Conservation (phyloP, 2,113 vertebrate genomes). For the Narcine bancroftii region DNA sequence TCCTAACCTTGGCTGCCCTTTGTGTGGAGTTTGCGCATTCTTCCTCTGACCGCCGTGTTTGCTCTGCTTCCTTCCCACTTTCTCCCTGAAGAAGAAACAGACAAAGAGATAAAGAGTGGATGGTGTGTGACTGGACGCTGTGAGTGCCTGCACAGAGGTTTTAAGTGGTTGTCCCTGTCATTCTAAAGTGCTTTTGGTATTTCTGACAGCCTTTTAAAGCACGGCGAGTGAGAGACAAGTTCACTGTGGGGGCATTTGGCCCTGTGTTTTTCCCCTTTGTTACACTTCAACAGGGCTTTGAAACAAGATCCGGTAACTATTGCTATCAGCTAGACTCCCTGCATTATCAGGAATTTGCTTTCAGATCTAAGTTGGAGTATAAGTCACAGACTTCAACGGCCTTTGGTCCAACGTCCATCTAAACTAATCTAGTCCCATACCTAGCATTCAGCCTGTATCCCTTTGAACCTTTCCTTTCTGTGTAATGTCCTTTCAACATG, state of each 20-base stretch:
- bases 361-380: background rate
- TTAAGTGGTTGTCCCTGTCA: background rate
- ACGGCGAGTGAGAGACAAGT: background rate
- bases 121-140: background rate
- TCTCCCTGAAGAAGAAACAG: background rate
- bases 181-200: background rate
- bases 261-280: background rate
- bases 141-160: background rate
- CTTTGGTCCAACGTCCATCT: no score
- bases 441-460: no score
- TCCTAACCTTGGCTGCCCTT: no score
- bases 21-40: no score
- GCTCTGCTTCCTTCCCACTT: no score
- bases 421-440: no score
- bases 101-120: background rate
- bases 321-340: background rate
- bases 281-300: constrained; percentile 13
- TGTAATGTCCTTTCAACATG: no score
- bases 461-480: no score
- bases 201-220: background rate
- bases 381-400: no score
- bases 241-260: background rate
- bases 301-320: background rate
- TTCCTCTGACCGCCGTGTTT: no score
- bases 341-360: no score